Base-by-base conservation (phyloP, 2,113 vertebrate species). In the Hyla sarda region DNA sequence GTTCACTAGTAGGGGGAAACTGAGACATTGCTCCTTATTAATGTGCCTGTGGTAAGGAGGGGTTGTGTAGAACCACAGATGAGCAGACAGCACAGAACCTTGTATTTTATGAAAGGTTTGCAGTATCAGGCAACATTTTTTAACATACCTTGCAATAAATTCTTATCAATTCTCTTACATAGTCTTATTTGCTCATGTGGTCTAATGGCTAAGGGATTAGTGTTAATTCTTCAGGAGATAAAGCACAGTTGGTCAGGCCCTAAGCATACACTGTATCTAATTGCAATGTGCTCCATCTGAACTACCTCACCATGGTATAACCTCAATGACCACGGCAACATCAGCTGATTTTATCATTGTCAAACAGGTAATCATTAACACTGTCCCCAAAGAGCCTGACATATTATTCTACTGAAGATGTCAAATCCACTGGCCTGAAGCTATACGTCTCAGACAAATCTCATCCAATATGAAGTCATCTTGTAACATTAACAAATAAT, bases 391-490 rank as follows among this genome's bases (percentile, higher is more conserved):
- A 48, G 72, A 74, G 72, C 41, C 41, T 48, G 37, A 47, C 72
- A 74, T 47, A 74, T 74, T 48, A 16, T 28, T 48, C 13, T 28
- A 48, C 72, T 25, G 41, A 45, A 74, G 41, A 25, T 48, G 41
- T 47, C 37, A 74, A 48, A 74, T 25, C 25, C 14, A 28, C n/a
- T 52, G 45, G 73, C 47, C 73, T 30, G 17, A 71, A 71, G 67
- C 67, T 41, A 41, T 71, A 71, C 9, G 32, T 41, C 32, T 71
- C 34, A 41, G 67, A 71, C 67, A 71, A 37, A 71, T 71, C 67
- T 74, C 23, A 74, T 74, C 47, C 73, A 76, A 76, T 50, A 76
- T 76, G 47, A 50, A 76, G n/a, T 56, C 25, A 58, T 56, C 76
- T 58, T 79, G 28, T 56, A 79, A 37, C 48, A 58, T 79, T 56